Conservation (phyloP, 1,140 invertebrate genomes). For the Ceratina australensis region DNA sequence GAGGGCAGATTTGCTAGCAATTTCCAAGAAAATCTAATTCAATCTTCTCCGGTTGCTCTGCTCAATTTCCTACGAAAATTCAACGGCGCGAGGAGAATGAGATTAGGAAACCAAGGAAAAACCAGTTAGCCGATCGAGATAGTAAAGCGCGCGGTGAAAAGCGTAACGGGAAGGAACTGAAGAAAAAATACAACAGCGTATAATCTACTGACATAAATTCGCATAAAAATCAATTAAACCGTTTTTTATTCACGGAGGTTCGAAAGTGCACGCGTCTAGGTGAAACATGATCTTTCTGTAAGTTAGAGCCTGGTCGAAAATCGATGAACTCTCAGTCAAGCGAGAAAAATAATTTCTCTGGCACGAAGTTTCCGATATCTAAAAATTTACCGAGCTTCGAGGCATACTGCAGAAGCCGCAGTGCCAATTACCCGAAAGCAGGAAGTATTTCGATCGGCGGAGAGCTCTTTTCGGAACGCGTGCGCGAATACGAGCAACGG, state of each 20-base stretch:
- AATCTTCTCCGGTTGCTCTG: background rate
- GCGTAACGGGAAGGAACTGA: background rate
- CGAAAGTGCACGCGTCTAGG: too few relatives aligned
- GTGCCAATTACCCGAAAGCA: background rate
- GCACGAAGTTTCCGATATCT: background rate
- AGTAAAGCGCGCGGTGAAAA: background rate
- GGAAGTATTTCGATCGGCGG: background rate
- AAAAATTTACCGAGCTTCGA: background rate
- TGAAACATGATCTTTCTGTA: too few relatives aligned
- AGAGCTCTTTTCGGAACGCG: background rate
- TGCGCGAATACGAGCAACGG: background rate
- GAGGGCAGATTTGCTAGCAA: background rate
- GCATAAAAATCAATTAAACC: too few relatives aligned
- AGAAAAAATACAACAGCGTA: background rate
- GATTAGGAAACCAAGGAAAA: background rate
- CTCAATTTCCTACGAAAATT: background rate
- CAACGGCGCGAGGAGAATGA: background rate
- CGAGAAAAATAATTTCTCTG: conserved; percentile 3
- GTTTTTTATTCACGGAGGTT: too few relatives aligned
- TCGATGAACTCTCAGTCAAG: background rate
- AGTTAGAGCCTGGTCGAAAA: background rate
- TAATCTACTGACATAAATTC: background rate
- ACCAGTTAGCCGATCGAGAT: too few relatives aligned
- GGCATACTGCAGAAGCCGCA: background rate
- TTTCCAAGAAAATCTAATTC: conserved; percentile 9